phyloP scores from a whole-genome alignment of 2,797 vertebrate genomes.

The Dicrostonyx torquatus region DNA sequence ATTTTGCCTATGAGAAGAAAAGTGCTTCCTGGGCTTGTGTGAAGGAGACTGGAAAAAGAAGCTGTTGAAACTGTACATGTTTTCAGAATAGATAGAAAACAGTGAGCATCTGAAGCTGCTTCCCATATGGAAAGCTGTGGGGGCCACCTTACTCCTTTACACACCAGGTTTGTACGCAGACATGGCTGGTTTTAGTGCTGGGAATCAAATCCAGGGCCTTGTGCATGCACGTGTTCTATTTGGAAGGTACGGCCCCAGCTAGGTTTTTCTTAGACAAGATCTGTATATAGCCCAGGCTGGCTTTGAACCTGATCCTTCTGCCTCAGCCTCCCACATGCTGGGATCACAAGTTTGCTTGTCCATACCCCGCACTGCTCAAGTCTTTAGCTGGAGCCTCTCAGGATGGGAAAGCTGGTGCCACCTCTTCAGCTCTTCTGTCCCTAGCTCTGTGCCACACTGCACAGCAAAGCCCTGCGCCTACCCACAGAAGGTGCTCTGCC shows the following conservation, averaged over 20 bases:
- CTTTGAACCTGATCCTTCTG: neutral
- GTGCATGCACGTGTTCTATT: neutral
- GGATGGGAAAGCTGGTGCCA: neutral
- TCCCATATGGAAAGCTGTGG: neutral
- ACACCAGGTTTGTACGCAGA: neutral
- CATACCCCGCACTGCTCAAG: neutral
- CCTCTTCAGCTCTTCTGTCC: slow-evolving; percentile 12
- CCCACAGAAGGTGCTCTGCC: neutral
- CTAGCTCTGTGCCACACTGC: neutral
- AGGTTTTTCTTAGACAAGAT: neutral
- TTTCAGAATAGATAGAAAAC: neutral
- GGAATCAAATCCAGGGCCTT: neutral
- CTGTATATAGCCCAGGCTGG: neutral
- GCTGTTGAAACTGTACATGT: neutral
- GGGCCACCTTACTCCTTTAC: neutral
- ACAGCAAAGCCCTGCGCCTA: neutral
- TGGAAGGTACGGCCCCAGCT: neutral
- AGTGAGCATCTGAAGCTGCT: neutral
- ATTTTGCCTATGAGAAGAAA: neutral
- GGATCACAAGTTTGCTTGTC: neutral
- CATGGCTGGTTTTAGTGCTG: neutral
- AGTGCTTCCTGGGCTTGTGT: neutral
- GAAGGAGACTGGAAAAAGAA: neutral
- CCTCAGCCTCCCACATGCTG: neutral
- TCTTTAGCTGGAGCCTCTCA: neutral